Evolutionary conservation across 1,140 invertebrate genomes (phyloP).

Genomic region (Linepithema humile): DNA sequence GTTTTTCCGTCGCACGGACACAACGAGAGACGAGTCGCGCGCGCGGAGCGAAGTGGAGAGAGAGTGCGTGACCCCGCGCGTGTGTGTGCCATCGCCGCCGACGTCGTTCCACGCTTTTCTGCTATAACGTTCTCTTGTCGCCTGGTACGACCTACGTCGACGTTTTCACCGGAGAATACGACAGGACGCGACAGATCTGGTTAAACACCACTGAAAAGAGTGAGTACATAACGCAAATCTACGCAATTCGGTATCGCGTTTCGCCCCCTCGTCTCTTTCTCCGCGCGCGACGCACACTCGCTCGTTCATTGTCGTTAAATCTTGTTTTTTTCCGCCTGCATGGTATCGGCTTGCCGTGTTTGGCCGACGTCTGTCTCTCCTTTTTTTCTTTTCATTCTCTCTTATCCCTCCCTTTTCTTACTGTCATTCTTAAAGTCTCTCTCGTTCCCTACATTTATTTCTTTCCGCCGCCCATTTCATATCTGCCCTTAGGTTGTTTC

Average conservation of each 20-base stretch:
- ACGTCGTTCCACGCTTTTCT: neutral
- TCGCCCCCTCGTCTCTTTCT: no score
- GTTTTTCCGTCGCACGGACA: constrained; percentile 61
- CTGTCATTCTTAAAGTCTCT: neutral
- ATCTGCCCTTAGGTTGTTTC: neutral
- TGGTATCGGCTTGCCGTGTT: constrained; percentile 69
- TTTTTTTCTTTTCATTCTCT: constrained; percentile 4
- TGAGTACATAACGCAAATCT: constrained; percentile 60
- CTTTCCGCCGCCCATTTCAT: neutral
- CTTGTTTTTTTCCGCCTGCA: constrained; percentile 71
- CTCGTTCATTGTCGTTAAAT: constrained; percentile 60
- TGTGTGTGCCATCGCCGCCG: constrained; percentile 17
- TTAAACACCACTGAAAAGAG: constrained; percentile 38
- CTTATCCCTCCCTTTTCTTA: neutral
- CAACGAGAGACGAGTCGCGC: constrained; percentile 53
- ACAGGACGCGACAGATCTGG: neutral
- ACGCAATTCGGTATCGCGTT: constrained; percentile 1
- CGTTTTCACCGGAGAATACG: neutral
- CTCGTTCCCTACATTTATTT: constrained; percentile 3
- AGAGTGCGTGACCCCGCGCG: constrained; percentile 69
- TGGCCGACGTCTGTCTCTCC: constrained; percentile 59
- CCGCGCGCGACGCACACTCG: constrained; percentile 30
- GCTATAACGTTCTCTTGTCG: constrained; percentile 7
- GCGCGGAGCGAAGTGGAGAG: constrained; percentile 46
- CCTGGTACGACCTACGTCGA: constrained; percentile 5